Conservation (phyloP, 2,888 invertebrate genomes). For the Mallateleia sp. region DNA sequence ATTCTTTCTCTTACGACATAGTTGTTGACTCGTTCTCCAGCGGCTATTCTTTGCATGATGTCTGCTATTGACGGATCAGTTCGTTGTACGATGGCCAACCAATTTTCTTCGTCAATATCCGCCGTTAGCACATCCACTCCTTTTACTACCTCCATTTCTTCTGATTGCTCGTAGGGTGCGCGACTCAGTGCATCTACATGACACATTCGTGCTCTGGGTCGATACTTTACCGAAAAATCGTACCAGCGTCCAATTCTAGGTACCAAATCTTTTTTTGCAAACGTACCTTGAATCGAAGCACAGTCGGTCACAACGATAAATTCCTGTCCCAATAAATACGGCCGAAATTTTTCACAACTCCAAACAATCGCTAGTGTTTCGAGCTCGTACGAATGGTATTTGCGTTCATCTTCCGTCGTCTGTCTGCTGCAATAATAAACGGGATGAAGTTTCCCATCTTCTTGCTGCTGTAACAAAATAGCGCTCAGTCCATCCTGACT, state of each 20-base stretch:
- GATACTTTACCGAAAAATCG: slow-evolving; percentile 71
- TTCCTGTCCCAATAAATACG: slow-evolving; percentile 58
- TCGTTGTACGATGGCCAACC: slow-evolving; percentile 77
- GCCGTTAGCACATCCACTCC: slow-evolving; percentile 27
- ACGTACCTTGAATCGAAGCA: slow-evolving; percentile 81
- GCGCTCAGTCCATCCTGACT: slow-evolving; percentile 13
- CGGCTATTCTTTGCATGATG: slow-evolving; percentile 62
- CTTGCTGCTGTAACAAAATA: slow-evolving; percentile 29
- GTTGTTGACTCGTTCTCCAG: slow-evolving; percentile 32
- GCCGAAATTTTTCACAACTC: slow-evolving; percentile 50
- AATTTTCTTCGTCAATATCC: slow-evolving; percentile 73
- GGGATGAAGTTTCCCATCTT: slow-evolving; percentile 72
- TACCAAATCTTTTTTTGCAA: slow-evolving; percentile 81
- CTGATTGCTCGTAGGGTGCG: slow-evolving; percentile 56
- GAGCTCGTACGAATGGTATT: slow-evolving; percentile 68
- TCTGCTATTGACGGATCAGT: slow-evolving; percentile 67
- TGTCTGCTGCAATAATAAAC: slow-evolving; percentile 81
- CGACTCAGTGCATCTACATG: slow-evolving; percentile 81
- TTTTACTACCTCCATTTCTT: slow-evolving; percentile 26
- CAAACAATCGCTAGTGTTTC: slow-evolving; percentile 63
- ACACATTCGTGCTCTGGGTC: slow-evolving; percentile 67
- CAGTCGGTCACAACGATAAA: slow-evolving; percentile 56
- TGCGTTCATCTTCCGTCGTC: slow-evolving; percentile 29
- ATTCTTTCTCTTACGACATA: slow-evolving; percentile 13
- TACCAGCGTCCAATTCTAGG: slow-evolving; percentile 84